Conservation (phyloP, 2,797 vertebrate genomes). For the Kryptolebias ocellatus region DNA sequence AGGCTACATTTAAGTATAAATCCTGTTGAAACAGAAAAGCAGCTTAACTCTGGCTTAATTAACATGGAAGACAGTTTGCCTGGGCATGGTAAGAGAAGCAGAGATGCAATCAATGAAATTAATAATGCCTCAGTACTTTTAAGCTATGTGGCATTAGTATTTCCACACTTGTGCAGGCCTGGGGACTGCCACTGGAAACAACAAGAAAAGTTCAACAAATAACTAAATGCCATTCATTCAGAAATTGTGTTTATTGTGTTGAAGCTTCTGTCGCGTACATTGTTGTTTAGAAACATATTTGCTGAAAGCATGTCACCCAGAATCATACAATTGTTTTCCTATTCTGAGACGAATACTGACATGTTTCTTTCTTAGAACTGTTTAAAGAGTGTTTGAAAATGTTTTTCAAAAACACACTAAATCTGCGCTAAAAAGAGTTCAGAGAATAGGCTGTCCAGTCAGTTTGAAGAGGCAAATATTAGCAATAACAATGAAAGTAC, state of each 20-base stretch:
- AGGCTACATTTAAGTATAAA: neutral
- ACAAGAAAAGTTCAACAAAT: neutral
- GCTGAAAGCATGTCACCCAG: neutral
- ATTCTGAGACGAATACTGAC: too few species aligned
- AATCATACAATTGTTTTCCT: neutral
- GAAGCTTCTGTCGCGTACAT: neutral
- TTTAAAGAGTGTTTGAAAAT: too few species aligned
- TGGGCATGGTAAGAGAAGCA: conserved; percentile 3
- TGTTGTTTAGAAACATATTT: neutral
- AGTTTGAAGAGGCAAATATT: too few species aligned
- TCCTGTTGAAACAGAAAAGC: conserved; percentile 11
- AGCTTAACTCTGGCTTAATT: conserved; percentile 6
- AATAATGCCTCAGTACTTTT: neutral
- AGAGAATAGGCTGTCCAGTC: too few species aligned
- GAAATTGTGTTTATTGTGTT: neutral
- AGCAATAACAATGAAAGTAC: too few species aligned
- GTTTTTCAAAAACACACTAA: too few species aligned
- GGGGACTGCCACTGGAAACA: neutral
- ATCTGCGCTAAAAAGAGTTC: too few species aligned
- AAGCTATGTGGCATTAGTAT: neutral
- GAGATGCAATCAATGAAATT: conserved; percentile 11
- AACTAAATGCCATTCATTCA: neutral
- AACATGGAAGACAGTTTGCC: conserved; percentile 1
- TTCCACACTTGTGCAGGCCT: neutral
- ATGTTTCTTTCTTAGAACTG: too few species aligned